Conservation (phyloP, 1,140 invertebrate genomes). For the Cataglyphis hispanica region DNA sequence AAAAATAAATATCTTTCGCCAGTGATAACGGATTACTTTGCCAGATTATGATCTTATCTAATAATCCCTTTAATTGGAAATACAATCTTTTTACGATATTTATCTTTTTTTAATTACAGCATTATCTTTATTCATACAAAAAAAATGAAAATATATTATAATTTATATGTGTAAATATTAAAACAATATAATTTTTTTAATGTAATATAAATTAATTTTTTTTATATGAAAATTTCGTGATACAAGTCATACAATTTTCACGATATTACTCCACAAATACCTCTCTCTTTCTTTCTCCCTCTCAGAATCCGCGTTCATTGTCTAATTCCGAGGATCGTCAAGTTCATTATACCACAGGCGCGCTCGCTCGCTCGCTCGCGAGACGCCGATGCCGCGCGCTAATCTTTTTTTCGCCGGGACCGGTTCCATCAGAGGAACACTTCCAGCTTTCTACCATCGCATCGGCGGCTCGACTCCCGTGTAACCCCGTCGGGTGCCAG, state of each 20-base stretch:
- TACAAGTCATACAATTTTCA: not conserved
- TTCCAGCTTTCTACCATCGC: constrained; percentile 76
- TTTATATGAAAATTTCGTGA: not conserved
- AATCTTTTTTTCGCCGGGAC: constrained; percentile 66
- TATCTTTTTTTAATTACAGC: not conserved
- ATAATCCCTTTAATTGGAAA: not conserved
- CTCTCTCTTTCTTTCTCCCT: too few species aligned
- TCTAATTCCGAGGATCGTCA: constrained; percentile 66
- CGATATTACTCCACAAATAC: constrained; percentile 8
- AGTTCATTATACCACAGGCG: constrained; percentile 71
- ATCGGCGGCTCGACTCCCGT: constrained; percentile 53
- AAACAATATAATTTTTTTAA: not conserved
- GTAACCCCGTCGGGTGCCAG: constrained; percentile 60
- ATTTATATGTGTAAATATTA: not conserved
- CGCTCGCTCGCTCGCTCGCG: constrained; percentile 21
- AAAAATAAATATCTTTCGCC: not conserved
- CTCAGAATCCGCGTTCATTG: constrained; percentile 61
- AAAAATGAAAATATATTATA: not conserved
- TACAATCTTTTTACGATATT: not conserved
- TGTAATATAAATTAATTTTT: not conserved
- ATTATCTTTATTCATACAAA: not conserved
- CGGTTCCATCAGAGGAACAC: constrained; percentile 74
- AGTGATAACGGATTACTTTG: not conserved
- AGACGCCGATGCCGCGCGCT: constrained; percentile 64
- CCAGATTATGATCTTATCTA: not conserved